Evolutionary conservation across 2,113 vertebrate genomes (phyloP), one percentile per base, ranked within the genome.

Genomic region (Alligator mississippiensis): DNA sequence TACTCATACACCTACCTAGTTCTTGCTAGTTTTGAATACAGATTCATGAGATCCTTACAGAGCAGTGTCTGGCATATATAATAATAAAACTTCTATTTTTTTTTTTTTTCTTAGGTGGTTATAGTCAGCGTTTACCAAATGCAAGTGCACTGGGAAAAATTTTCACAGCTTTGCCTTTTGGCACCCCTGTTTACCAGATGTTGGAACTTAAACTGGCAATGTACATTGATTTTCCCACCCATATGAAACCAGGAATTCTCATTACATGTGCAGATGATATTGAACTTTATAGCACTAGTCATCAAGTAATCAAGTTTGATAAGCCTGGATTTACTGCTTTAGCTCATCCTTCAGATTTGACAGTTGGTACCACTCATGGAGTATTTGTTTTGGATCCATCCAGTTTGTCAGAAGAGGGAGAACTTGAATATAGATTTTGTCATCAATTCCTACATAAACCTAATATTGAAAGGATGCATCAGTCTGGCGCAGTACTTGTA

Each of bases 71-170:
- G 11, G n/a, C 80, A 13, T 91, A 57, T 70, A 0, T 63, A 19
- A 66, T 9, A 62, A 0, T 24, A 14, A 34, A 13, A n/a, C 5
- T 61, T 78, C 30, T 72, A 19, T 76, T 34, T 57, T 21, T 38
- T 17, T 27, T 82, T 80, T 38, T 88, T 28, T 80, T 94, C 79
- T 61, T 93, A 99, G 99, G 99, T 74, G 99, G 99, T 16, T 98
- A 97, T 91, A 99, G 99, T 94, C 99, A 99, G 82, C 99, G 99
- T 30, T 97, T 99, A 89, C 99, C 99, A 54, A 99, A 91, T 78
- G 98, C 99, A 7, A 99, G 99, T 21, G 99, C 99, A 14, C 96
- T 99, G 94, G 99, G 99, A 6, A 99, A 99, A 97, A 98, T 99
- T 93, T 99, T 99, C 95, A 98, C 97, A 1, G 98, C 99, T 10